These are phyloP conservation scores for Actinernus sp. DNA, from an alignment of 92 coral and sea anemone genomes.

Conservation along the genomic window DNA sequence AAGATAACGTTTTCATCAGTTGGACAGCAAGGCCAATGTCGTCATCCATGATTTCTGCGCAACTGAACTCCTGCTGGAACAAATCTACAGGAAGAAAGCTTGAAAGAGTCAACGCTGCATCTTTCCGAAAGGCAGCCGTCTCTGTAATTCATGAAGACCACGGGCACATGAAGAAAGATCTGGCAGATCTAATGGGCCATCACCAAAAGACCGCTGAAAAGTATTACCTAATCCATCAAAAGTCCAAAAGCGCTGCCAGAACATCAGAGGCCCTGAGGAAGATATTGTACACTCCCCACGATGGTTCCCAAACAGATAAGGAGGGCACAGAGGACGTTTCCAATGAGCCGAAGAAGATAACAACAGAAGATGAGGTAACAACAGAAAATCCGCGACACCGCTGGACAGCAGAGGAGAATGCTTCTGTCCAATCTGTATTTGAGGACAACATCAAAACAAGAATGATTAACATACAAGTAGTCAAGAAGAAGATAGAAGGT, in stretches of 20 bases:
- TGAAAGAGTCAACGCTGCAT: slow-evolving; percentile 21
- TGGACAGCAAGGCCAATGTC: slow-evolving; percentile 43
- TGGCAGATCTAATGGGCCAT: slow-evolving; percentile 57
- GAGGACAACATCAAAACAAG: neutral
- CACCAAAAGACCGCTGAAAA: slow-evolving; percentile 44
- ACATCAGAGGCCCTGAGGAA: slow-evolving; percentile 44
- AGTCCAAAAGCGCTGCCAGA: slow-evolving; percentile 49
- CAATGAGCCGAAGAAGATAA: neutral
- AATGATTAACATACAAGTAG: neutral
- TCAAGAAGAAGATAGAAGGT: neutral
- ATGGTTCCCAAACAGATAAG: neutral
- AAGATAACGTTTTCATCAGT: slow-evolving; percentile 39
- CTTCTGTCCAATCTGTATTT: slow-evolving; percentile 3
- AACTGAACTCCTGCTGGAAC: slow-evolving; percentile 58
- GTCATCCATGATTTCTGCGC: slow-evolving; percentile 51
- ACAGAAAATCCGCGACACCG: slow-evolving; percentile 6
- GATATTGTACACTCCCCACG: slow-evolving; percentile 13
- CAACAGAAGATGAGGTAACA: neutral
- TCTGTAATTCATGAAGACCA: slow-evolving; percentile 46
- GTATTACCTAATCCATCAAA: slow-evolving; percentile 40
- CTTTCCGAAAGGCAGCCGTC: slow-evolving; percentile 61
- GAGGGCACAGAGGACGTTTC: neutral
- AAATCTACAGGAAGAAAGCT: slow-evolving; percentile 30
- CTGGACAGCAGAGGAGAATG: slow-evolving; percentile 19
- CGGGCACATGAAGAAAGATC: slow-evolving; percentile 28